A percentile compares a stretch with the other conserved stretches of the same genome.
Conservation (phyloP, 2,797 vertebrate genomes). For the Phoeniculus purpureus region DNA sequence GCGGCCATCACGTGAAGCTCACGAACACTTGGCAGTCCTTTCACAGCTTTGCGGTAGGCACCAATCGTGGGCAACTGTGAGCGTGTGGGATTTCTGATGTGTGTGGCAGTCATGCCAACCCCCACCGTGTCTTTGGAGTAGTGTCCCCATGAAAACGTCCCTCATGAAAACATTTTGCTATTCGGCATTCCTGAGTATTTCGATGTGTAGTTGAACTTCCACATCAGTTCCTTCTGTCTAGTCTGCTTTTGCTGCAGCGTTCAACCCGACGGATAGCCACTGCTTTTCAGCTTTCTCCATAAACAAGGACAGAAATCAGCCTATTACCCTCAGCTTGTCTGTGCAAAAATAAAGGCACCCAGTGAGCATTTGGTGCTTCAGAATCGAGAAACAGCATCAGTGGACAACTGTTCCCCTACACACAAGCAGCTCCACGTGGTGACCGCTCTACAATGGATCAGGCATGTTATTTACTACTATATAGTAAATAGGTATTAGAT, state of each 20-base stretch:
- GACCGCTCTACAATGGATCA: not conserved
- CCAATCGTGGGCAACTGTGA: not conserved
- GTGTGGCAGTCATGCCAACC: not conserved
- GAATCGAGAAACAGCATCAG: not conserved
- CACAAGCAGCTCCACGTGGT: not conserved
- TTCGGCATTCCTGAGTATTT: not conserved
- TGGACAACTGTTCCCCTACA: not conserved
- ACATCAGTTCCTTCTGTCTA: not conserved
- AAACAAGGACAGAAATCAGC: not conserved
- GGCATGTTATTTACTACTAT: not conserved
- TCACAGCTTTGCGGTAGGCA: not conserved
- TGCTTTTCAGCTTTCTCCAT: not conserved
- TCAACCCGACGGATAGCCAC: not conserved
- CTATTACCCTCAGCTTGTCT: not conserved
- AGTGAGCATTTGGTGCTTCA: not conserved
- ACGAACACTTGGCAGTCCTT: not conserved
- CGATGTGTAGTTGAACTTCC: not conserved
- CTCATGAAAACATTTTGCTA: not conserved
- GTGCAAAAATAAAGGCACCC: not conserved
- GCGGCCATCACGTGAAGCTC: not conserved
- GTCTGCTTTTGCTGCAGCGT: not conserved
- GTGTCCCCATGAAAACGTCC: not conserved
- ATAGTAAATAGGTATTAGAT: not conserved
- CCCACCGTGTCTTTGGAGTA: fast-evolving
- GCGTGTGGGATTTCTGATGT: not conserved